Evolutionary conservation across 2,888 invertebrate species (phyloP).

Genomic region (Phymatocera aterrima): DNA sequence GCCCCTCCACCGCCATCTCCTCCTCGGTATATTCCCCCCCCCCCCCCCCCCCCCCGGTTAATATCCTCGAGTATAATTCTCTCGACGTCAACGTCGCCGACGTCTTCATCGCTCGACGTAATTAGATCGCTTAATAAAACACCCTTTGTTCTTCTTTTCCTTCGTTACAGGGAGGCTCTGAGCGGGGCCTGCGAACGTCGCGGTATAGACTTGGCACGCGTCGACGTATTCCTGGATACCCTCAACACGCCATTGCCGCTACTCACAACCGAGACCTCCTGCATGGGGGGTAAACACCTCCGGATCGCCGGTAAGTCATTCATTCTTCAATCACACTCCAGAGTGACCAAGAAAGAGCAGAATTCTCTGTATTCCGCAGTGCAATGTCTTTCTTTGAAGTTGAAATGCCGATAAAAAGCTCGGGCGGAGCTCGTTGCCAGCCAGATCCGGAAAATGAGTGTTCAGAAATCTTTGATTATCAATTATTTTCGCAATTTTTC

Average conservation of each 20-base stretch:
- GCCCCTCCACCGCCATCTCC: not conserved
- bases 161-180: conserved; percentile 80
- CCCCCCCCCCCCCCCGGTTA: not conserved
- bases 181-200: conserved; percentile 81
- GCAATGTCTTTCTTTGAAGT: no score
- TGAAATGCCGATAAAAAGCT: no score
- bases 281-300: conserved; percentile 82
- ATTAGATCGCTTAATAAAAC: conserved; percentile 26
- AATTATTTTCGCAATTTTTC: no score
- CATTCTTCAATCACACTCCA: not conserved
- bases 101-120: conserved; percentile 34
- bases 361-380: no score
- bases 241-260: conserved; percentile 80
- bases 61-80: conserved; percentile 10
- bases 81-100: conserved; percentile 16
- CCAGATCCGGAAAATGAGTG: no score
- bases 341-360: no score
- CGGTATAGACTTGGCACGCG: conserved; percentile 79
- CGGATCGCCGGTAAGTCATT: conserved; percentile 79
- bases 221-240: conserved; percentile 82
- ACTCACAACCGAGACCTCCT: conserved; percentile 79
- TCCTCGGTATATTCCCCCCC: not conserved
- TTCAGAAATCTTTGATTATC: no score
- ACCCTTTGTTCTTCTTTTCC: conserved; percentile 39
- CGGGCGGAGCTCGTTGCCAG: no score